phyloP scores from a whole-genome alignment of 1,140 invertebrate species.

The Ips nitidus region DNA sequence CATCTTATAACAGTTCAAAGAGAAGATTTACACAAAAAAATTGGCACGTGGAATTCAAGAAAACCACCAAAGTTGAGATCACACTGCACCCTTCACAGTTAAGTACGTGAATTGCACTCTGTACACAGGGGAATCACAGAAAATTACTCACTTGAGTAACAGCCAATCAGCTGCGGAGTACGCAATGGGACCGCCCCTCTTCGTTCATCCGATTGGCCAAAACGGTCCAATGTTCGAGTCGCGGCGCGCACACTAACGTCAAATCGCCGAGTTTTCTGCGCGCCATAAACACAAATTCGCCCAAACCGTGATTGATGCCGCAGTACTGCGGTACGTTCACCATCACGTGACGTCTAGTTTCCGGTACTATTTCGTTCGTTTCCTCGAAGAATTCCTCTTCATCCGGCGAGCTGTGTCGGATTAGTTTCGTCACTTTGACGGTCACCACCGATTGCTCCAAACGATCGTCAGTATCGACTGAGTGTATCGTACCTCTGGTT shows the following conservation, averaged over 20 bases:
- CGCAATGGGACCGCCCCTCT: constrained; percentile 66
- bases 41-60: constrained; percentile 1
- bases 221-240: constrained; percentile 67
- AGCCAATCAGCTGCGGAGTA: constrained; percentile 54
- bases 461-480: constrained; percentile 63
- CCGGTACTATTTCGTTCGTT: constrained; percentile 38
- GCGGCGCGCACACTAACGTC: constrained; percentile 71
- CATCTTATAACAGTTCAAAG: no score
- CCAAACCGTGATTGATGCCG: constrained; percentile 67
- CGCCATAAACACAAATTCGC: constrained; percentile 80
- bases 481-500: constrained; percentile 67
- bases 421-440: constrained; percentile 66
- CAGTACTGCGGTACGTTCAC: constrained; percentile 67
- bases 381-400: constrained; percentile 48
- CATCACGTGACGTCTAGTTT: constrained; percentile 21
- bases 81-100: not conserved
- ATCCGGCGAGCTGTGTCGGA: constrained; percentile 58
- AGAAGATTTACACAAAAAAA: not conserved
- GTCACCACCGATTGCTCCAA: constrained; percentile 67
- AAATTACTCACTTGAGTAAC: not conserved
- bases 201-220: constrained; percentile 61
- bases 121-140: constrained; percentile 20
- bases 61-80: not conserved
- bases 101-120: not conserved
- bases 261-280: constrained; percentile 69